Percentiles rank a stretch among this genome's conserved stretches.
Conservation (phyloP, 2,797 vertebrate genomes). For the Coreius guichenoti region DNA sequence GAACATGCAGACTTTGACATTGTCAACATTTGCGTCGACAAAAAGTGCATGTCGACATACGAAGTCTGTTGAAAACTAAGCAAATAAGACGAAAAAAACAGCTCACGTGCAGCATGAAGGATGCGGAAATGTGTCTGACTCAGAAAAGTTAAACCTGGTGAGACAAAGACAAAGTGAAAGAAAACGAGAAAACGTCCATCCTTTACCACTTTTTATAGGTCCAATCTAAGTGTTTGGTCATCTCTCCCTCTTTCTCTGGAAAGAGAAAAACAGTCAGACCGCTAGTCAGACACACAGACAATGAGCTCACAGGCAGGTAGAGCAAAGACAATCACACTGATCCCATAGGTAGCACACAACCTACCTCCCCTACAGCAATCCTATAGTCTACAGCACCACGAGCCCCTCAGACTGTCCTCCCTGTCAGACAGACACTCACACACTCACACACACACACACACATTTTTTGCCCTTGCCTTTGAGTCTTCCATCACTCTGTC, state of each 20-base stretch:
- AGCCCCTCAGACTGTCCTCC: slow-evolving; percentile 68
- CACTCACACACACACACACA: slow-evolving; percentile 35
- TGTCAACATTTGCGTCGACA: slow-evolving; percentile 36
- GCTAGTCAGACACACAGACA: slow-evolving; percentile 58
- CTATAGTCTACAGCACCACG: slow-evolving; percentile 60
- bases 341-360: slow-evolving; percentile 73
- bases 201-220: neutral
- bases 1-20: slow-evolving; percentile 43
- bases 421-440: slow-evolving; percentile 41
- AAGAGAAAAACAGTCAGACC: slow-evolving; percentile 25
- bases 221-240: slow-evolving; percentile 19
- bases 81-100: neutral
- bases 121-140: slow-evolving; percentile 22
- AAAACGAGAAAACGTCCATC: slow-evolving; percentile 6
- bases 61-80: slow-evolving; percentile 25
- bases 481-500: slow-evolving; percentile 54
- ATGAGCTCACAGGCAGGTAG: slow-evolving; percentile 73
- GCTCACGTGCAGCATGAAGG: slow-evolving; percentile 18
- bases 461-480: slow-evolving; percentile 48
- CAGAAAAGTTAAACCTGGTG: slow-evolving; percentile 38
- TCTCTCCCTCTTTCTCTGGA: slow-evolving; percentile 13
- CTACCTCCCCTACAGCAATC: slow-evolving; percentile 65
- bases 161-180: slow-evolving; percentile 47
- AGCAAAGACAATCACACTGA: slow-evolving; percentile 78
- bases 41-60: slow-evolving; percentile 24